Conservation (phyloP, 2,888 invertebrate genomes). For the Napeogenes inachia region DNA sequence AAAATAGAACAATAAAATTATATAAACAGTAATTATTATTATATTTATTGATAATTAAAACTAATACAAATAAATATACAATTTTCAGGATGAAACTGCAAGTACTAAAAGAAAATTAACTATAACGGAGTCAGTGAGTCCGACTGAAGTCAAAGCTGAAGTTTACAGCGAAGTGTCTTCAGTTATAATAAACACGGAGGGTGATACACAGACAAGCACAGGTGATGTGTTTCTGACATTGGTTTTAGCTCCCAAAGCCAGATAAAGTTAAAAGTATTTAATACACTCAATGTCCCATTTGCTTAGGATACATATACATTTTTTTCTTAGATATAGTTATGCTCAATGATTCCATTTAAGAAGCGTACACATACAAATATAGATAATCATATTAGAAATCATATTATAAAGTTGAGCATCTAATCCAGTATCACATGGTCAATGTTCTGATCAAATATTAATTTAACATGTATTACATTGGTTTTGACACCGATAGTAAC, state of each 20-base stretch:
- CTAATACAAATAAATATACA: not conserved
- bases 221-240: not conserved
- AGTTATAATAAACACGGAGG: constrained; percentile 11
- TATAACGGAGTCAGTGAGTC: not conserved
- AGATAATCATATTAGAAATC: too few species aligned
- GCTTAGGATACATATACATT: not conserved
- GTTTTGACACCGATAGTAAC: too few species aligned
- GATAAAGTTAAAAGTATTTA: not conserved
- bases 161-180: constrained; percentile 18
- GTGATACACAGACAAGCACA: constrained; percentile 12
- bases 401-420: too few species aligned
- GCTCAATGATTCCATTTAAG: not conserved
- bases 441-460: too few species aligned
- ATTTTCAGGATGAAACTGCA: constrained; percentile 17
- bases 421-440: too few species aligned
- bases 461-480: too few species aligned
- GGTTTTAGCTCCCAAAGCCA: not conserved
- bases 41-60: not conserved
- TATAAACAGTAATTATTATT: too few species aligned
- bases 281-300: too few species aligned
- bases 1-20: too few species aligned
- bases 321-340: constrained; percentile 35
- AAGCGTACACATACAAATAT: too few species aligned
- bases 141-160: constrained; percentile 8
- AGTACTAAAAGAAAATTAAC: constrained; percentile 4